Evolutionary conservation across 2,888 invertebrate species (phyloP).

Genomic region (Sinodicranocentrus sp.): DNA sequence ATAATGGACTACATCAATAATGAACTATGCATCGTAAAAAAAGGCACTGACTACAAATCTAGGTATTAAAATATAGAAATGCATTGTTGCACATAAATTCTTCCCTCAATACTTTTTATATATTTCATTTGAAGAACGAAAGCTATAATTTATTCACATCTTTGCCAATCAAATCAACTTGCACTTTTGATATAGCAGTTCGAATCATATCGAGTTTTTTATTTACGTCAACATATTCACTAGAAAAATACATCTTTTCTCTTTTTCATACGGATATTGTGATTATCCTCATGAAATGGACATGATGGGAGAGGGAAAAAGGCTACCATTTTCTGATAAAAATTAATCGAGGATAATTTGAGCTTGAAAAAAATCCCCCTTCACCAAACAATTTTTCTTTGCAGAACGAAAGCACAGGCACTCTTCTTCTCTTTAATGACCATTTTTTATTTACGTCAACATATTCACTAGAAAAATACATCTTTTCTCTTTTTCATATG

Average conservation of each 20-base stretch:
- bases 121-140: background rate
- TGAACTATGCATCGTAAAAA: too few species aligned
- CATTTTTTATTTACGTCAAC: slow-evolving; percentile 13
- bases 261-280: slow-evolving; percentile 14
- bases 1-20: too few species aligned
- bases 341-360: slow-evolving; percentile 55
- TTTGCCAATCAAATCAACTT: slow-evolving; percentile 3
- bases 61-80: too few species aligned
- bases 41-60: too few species aligned
- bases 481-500: slow-evolving; percentile 16
- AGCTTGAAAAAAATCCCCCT: slow-evolving; percentile 2
- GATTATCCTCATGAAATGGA: too few species aligned
- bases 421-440: slow-evolving; percentile 29
- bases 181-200: slow-evolving; percentile 6
- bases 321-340: slow-evolving; percentile 58
- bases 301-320: too few species aligned
- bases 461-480: slow-evolving; percentile 14
- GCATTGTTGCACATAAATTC: too few species aligned
- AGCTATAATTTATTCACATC: slow-evolving; percentile 11
- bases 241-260: slow-evolving; percentile 9
- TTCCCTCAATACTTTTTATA: too few species aligned
- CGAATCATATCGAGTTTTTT: background rate
- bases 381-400: slow-evolving; percentile 21
- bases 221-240: slow-evolving; percentile 27
- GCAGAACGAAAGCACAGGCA: background rate